Evolutionary conservation across 2,113 vertebrate genomes (phyloP).

Genomic region (Dunckerocampus dactyliophorus): DNA sequence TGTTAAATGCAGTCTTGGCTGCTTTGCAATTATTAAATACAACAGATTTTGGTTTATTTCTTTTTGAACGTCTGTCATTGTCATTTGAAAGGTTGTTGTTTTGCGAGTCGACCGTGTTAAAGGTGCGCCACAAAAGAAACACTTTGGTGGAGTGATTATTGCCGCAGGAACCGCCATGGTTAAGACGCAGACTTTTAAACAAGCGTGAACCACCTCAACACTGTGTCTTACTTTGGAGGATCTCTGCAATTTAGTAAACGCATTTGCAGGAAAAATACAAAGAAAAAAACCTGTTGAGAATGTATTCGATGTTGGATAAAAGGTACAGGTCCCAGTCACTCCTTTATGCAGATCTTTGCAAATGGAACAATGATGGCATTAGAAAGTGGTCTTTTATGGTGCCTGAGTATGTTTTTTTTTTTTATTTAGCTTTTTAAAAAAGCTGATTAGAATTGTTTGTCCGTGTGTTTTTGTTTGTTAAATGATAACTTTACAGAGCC

Average conservation of each 20-base stretch:
- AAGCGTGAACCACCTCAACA: slow-evolving; percentile 22
- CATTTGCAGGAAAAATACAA: not conserved
- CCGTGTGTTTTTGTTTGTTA: slow-evolving; percentile 45
- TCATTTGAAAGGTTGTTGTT: slow-evolving; percentile 30
- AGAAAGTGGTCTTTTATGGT: slow-evolving; percentile 62
- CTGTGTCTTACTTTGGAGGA: not conserved
- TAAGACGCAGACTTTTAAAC: slow-evolving; percentile 2
- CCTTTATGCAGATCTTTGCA: slow-evolving; percentile 42
- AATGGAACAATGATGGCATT: slow-evolving; percentile 53
- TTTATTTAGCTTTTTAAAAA: slow-evolving; percentile 55
- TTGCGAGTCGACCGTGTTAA: slow-evolving; percentile 53
- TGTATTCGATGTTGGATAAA: slow-evolving; percentile 1
- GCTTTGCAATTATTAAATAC: slow-evolving; percentile 59
- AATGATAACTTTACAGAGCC: slow-evolving; percentile 70
- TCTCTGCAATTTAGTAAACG: not conserved
- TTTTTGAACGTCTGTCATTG: slow-evolving; percentile 23
- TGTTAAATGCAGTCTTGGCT: slow-evolving; percentile 52
- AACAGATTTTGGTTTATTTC: slow-evolving; percentile 23
- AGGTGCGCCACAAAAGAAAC: slow-evolving; percentile 45
- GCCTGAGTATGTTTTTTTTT: slow-evolving; percentile 46
- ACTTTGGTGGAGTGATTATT: slow-evolving; percentile 9
- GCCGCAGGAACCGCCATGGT: not conserved
- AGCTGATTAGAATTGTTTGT: slow-evolving; percentile 58
- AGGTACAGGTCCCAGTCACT: slow-evolving; percentile 42
- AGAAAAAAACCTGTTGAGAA: not conserved